Percentiles rank a stretch among this genome's conserved stretches.
Conservation (phyloP, 2,113 vertebrate species). For the Copsychus sechellarum region DNA sequence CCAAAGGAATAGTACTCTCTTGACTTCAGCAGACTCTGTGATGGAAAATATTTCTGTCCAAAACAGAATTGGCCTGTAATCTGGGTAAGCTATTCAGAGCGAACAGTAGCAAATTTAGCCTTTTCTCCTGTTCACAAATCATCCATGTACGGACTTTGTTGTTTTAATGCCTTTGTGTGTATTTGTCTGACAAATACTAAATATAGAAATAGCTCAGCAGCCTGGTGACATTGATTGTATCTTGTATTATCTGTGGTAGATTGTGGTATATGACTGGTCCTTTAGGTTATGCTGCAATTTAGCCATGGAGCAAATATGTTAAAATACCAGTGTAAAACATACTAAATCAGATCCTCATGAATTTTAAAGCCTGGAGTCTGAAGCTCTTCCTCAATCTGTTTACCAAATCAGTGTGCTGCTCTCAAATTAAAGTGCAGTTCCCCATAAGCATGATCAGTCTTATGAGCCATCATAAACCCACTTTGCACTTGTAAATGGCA, state of each 20-base stretch:
- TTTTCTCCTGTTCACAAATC: constrained; percentile 41
- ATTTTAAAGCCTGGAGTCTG: constrained; percentile 37
- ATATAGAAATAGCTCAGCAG: constrained; percentile 25
- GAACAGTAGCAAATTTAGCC: constrained; percentile 60
- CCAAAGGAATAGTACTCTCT: neutral
- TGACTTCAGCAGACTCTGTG: constrained; percentile 19
- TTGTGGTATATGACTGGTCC: neutral
- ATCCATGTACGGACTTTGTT: constrained; percentile 33
- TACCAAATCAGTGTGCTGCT: neutral
- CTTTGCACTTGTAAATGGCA: constrained; percentile 3
- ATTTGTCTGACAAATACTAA: constrained; percentile 24
- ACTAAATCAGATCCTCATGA: constrained; percentile 45
- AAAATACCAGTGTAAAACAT: neutral
- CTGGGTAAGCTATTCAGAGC: constrained; percentile 48
- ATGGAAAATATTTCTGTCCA: constrained; percentile 62
- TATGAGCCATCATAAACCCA: neutral
- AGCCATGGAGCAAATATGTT: constrained; percentile 3
- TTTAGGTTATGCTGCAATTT: constrained; percentile 8
- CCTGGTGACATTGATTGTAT: neutral
- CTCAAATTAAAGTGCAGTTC: constrained; percentile 24
- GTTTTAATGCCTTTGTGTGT: constrained; percentile 6
- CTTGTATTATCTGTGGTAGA: neutral
- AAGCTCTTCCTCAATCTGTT: constrained; percentile 37
- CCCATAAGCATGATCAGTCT: constrained; percentile 7
- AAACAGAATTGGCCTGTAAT: constrained; percentile 46